Evolutionary conservation across 2,113 vertebrate species (phyloP).

Genomic region (Ciconia stormi): DNA sequence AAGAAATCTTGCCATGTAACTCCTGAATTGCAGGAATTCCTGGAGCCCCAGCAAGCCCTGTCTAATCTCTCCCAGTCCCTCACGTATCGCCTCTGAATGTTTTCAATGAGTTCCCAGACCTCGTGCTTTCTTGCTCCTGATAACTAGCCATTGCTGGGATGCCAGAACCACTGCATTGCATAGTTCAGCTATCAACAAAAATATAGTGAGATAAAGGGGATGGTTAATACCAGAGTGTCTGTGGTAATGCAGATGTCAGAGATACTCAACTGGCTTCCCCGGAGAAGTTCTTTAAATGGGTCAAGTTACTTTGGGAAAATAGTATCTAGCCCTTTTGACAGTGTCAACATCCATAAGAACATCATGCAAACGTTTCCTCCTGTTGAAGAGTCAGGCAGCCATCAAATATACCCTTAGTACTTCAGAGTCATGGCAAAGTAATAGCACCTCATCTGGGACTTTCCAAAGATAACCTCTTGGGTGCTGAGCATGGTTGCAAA

Average conservation of each 20-base stretch:
- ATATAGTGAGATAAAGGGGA: constrained; percentile 65
- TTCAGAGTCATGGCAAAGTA: not conserved
- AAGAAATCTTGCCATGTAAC: not conserved
- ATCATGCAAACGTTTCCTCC: constrained; percentile 11
- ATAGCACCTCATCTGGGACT: not conserved
- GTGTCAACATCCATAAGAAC: constrained; percentile 15
- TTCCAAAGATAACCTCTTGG: not conserved
- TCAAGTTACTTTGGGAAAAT: constrained; percentile 36
- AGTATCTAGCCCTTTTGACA: constrained; percentile 31
- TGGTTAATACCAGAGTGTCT: constrained; percentile 28
- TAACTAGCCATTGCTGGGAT: constrained; percentile 69
- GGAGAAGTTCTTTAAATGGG: constrained; percentile 28
- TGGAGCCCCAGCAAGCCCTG: constrained; percentile 44
- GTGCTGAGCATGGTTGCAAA: not conserved
- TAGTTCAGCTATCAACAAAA: constrained; percentile 72
- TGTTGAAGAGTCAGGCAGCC: not conserved
- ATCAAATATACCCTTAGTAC: not conserved
- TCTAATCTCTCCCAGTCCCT: constrained; percentile 67
- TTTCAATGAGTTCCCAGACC: constrained; percentile 66
- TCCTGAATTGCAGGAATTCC: constrained; percentile 68
- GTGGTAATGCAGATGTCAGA: constrained; percentile 47
- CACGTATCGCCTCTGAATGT: constrained; percentile 61
- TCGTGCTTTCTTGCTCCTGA: constrained; percentile 63
- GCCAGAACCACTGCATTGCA: constrained; percentile 65
- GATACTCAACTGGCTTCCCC: constrained; percentile 39